Percentiles rank a stretch among this genome's conserved stretches.
phyloP scores from a whole-genome alignment of 2,888 invertebrate species.

The Portevinia maculata region DNA sequence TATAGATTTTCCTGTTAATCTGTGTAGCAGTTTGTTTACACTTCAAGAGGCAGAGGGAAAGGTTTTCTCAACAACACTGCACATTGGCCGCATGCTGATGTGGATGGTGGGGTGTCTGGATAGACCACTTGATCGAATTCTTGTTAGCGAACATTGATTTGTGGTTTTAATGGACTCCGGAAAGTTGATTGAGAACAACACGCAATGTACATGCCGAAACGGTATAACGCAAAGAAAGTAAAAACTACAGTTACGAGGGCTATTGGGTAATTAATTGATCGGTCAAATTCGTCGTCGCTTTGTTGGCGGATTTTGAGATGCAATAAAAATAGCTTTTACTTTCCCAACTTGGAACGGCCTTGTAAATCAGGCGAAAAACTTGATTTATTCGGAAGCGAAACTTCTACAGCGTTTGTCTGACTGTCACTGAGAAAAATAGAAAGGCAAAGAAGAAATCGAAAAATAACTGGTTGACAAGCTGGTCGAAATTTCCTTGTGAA shows the following conservation, averaged over 20 bases:
- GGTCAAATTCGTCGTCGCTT: slow-evolving; percentile 22
- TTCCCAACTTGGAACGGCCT: slow-evolving; percentile 62
- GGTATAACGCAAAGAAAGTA: slow-evolving; percentile 20
- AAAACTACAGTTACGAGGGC: slow-evolving; percentile 1
- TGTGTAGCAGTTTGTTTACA: slow-evolving; percentile 61
- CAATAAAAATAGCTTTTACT: slow-evolving; percentile 54
- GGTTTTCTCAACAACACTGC: slow-evolving; percentile 31
- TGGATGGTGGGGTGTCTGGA: slow-evolving; percentile 28
- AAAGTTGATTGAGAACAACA: slow-evolving; percentile 10
- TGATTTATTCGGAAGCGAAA: slow-evolving; percentile 40
- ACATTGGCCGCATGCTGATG: slow-evolving; percentile 29
- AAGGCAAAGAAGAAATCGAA: slow-evolving; percentile 33
- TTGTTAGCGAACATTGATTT: slow-evolving; percentile 28
- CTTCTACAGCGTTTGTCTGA: slow-evolving; percentile 57
- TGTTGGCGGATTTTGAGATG: slow-evolving; percentile 7
- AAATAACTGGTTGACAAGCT: slow-evolving; percentile 43
- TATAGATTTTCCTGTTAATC: slow-evolving; percentile 23
- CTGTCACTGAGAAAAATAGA: slow-evolving; percentile 68
- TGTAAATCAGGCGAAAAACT: slow-evolving; percentile 56
- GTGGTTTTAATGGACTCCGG: slow-evolving; percentile 39
- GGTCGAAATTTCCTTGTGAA: slow-evolving; percentile 30
- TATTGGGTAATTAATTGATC: slow-evolving; percentile 27
- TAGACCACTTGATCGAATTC: slow-evolving; percentile 33
- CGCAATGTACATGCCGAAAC: slow-evolving; percentile 13
- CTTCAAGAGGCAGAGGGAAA: not conserved